These are phyloP conservation scores for Hyposmocoma kahamanoa DNA, from an alignment of 1,140 invertebrate genomes.

Conservation along the genomic window DNA sequence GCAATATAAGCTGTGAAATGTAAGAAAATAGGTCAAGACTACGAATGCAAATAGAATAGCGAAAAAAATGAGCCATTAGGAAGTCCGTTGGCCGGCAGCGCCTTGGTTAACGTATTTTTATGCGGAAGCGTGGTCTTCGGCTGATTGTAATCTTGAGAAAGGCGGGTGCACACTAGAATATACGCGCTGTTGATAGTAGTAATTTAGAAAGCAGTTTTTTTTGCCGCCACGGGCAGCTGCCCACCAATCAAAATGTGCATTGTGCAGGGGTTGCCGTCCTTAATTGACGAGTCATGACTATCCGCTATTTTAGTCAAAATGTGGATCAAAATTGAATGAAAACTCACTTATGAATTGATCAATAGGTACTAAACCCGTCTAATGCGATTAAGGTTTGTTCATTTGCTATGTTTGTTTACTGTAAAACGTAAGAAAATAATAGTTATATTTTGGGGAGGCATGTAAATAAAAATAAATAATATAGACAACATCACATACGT, in stretches of 20 bases:
- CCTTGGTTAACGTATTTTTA: constrained; percentile 17
- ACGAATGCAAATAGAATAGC: not conserved
- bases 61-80: not conserved
- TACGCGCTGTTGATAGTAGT: constrained; percentile 39
- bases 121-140: constrained; percentile 41
- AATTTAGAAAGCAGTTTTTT: constrained; percentile 62
- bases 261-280: constrained; percentile 43
- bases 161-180: constrained; percentile 40
- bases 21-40: not conserved
- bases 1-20: too few species aligned
- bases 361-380: too few species aligned
- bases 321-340: too few species aligned
- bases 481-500: too few species aligned
- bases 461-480: too few species aligned
- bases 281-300: constrained; percentile 52
- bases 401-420: too few species aligned
- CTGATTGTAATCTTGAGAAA: constrained; percentile 46
- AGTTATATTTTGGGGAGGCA: too few species aligned
- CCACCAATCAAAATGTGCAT: constrained; percentile 61
- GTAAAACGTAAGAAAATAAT: too few species aligned
- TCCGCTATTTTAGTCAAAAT: too few species aligned
- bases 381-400: too few species aligned
- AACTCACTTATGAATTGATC: too few species aligned
- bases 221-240: constrained; percentile 55
- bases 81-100: not conserved